phyloP scores from a whole-genome alignment of 2,797 vertebrate species.

The Protosalanx chinensis region DNA sequence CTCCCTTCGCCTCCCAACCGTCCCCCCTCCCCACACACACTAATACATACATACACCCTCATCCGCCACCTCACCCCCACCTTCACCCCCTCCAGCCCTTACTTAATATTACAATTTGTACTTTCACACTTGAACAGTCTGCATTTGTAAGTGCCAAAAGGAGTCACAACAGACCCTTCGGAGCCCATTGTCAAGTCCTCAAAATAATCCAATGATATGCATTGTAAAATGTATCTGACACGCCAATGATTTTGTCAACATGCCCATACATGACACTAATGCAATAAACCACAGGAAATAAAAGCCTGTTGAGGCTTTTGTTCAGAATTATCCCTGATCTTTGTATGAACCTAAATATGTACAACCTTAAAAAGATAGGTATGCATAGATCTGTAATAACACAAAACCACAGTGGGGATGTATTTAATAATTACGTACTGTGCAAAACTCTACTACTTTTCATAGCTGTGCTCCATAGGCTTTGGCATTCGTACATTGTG shows the following conservation, averaged over 20 bases:
- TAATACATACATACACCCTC: too few species aligned
- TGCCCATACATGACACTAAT: constrained; percentile 7
- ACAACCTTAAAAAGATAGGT: too few species aligned
- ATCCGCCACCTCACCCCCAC: too few species aligned
- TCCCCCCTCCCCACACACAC: too few species aligned
- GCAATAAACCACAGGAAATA: not conserved
- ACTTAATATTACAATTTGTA: constrained; percentile 89
- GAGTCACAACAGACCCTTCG: constrained; percentile 45
- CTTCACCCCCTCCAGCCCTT: constrained; percentile 48
- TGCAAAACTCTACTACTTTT: too few species aligned
- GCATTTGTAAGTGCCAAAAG: constrained; percentile 40
- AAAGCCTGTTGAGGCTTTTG: constrained; percentile 12
- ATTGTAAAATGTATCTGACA: constrained; percentile 31
- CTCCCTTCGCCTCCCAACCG: constrained; percentile 4
- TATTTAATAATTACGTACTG: too few species aligned
- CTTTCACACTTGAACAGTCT: constrained; percentile 68
- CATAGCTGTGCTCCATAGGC: too few species aligned
- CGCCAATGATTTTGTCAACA: constrained; percentile 14
- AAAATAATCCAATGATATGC: constrained; percentile 33
- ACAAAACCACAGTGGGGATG: too few species aligned
- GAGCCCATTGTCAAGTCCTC: constrained; percentile 16
- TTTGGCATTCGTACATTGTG: too few species aligned
- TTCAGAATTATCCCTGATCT: not conserved
- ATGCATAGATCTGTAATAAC: too few species aligned
- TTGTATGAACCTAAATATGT: not conserved